Base-by-base conservation (phyloP, 1,140 invertebrate species). In the Archivesica marissinica region DNA sequence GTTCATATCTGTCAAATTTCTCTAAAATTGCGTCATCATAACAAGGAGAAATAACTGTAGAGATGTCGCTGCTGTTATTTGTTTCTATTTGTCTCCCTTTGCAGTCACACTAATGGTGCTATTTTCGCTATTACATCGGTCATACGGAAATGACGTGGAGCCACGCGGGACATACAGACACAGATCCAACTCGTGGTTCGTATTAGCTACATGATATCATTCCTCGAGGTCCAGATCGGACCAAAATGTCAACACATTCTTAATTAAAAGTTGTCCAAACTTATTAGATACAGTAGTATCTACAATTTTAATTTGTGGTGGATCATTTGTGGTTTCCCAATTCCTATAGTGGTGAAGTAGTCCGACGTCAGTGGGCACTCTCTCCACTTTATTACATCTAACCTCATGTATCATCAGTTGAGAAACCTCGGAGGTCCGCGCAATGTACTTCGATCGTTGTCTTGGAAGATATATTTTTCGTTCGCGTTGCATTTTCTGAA, bases 361-460 rank as follows among this genome's bases (percentile, higher is more conserved):
- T 0, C 96, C 97, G 0, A 96, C 95, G 72, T 97, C 96, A 0
- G 96, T 95, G 0, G 97, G 96, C 0, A 98, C 96, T 88, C 97
- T 97, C 0, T n/a, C 13, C 0, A 4, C 0, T 6, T 9, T 7
- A 9, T 28, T 35, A 2, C 77, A 76, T 97, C 97, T 98, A 0
- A 98, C 96, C 91, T 98, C 98, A 93, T 99, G 98, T 93, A 98
- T 98, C 0, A 98, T 98, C 1, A 97, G 96, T 92, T 98, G 97
- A 0, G 98, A 96, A 0, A 98, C 97, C 39, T 96, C 95, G 78
- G 96, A 96, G 0, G 97, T 97, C 70, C 96, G 95, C 89, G 97
- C 97, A 44, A 98, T 97, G 90, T 98, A 98, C 92, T 98, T 98
- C 74, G 97, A 98, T 11, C 98, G 52, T 3, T 30, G 7, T 20